phyloP scores from a whole-genome alignment of 2,888 invertebrate genomes.

The Lutraria lutraria region DNA sequence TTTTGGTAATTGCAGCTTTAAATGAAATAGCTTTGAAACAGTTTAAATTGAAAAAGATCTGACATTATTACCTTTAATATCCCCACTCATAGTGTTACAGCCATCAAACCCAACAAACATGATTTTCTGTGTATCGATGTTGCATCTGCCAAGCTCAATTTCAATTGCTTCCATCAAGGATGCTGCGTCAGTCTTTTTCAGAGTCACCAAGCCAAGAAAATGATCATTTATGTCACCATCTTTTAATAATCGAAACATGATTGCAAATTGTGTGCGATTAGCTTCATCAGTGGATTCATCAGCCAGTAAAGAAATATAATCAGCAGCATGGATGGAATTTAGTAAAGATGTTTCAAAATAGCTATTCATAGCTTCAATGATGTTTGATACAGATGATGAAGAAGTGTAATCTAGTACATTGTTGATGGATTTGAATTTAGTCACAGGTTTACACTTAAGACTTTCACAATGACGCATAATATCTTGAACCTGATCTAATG shows the following conservation, averaged over 20 bases:
- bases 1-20: neutral
- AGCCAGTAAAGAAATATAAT: neutral
- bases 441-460: neutral
- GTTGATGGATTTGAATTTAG: neutral
- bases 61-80: conserved; percentile 41
- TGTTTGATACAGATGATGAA: neutral
- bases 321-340: neutral
- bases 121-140: conserved; percentile 34
- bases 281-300: conserved; percentile 53
- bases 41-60: neutral
- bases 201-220: conserved; percentile 15
- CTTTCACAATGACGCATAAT: neutral
- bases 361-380: neutral
- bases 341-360: conserved; percentile 8
- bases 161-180: conserved; percentile 45
- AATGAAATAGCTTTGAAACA: neutral
- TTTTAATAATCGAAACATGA: conserved; percentile 13
- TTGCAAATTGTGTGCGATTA: conserved; percentile 49
- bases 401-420: neutral
- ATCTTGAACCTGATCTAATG: conserved; percentile 6
- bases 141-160: conserved; percentile 30
- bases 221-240: conserved; percentile 29
- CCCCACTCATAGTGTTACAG: conserved; percentile 63
- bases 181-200: conserved; percentile 52
- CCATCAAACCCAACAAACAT: conserved; percentile 63